Base-by-base conservation (phyloP, 2,797 vertebrate species). In the Manis pentadactyla region DNA sequence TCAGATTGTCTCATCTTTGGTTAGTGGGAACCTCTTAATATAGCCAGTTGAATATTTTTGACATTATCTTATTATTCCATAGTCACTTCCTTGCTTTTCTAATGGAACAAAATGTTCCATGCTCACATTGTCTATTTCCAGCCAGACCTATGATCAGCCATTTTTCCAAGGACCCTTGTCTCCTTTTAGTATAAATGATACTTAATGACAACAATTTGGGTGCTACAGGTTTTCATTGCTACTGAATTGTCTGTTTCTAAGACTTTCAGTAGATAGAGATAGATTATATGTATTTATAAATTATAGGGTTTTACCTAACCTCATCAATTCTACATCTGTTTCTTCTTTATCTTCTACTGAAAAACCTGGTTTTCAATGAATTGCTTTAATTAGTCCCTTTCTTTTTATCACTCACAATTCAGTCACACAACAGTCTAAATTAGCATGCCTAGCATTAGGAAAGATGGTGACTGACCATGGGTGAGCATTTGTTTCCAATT, bases 121-220 rank as follows among this genome's bases (percentile, higher is more conserved):
- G 42, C 77, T 92, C 53, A 92, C 85, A 93, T 63, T 94, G 82
- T 68, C 68, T 91, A 77, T 90, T 87, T 92, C 31, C 31, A 96
- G 64, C 39, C 81, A 90, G 84, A 59, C 75, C 39, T 90, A 71
- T 87, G 87, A 96, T 96, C 95, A 96, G 75, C 86, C 93, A 61
- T 90, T 95, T 96, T 87, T 31, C 66, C 73, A 90, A 78, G 93
- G 87, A 94, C 23, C 49, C 59, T 84, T 93, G 71, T 23, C 49
- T 90, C 63, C 51, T 93, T 96, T 84, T 55, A 68, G 51, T 78
- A 94, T 82, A 94, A 94, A 96, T 85, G 61, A 63, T 53, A 73
- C 18, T 78, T 95, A 95, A 97, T 85, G 27, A 93, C 78, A 84
- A 95, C 63, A 85, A 96, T 96, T 94, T 95, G 49, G 42, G 55